Evolutionary conservation across 2,888 invertebrate genomes (phyloP), one percentile per base, ranked within the genome.

Genomic region (Ganaspis brasiliensis): DNA sequence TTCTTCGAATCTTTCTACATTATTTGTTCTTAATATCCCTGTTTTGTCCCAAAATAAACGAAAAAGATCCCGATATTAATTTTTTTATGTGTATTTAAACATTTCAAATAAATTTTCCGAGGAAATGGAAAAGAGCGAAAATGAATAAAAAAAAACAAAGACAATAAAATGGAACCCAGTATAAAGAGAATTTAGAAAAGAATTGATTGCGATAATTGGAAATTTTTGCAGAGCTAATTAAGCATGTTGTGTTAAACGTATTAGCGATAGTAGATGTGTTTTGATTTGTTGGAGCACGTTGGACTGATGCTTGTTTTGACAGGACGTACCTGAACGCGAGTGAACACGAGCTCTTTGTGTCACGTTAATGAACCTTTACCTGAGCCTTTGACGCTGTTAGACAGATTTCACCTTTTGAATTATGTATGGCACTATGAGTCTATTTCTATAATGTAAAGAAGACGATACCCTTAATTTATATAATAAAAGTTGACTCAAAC

Each of bases 211-310:
- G n/a, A n/a, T n/a, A 2, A 1, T 45, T 10, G 14, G 24, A 26
- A 67, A 26, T 45, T 45, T 67, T 67, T 67, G 45, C 67, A 67
- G 45, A 9, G 67, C 21, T 45, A 45, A 45, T 67, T 67, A 45
- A 67, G 67, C 67, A 67, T 67, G 67, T 21, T 26, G 67, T 45
- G 67, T 67, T 67, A 67, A 67, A 45, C 45, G 45, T 67, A 67
- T 49, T 45, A 45, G 67, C 45, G 21, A 45, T 67, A 45, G 67
- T 67, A 67, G 67, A 24, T 49, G 67, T 67, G 67, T 67, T 67
- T 67, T 67, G 67, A 67, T 67, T 67, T 67, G 67, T 67, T 67
- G 45, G 67, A 67, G 67, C 67, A 67, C 45, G 67, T 67, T 67
- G 67, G 67, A 67, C 45, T 67, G 67, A 45, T 9, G 67, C 67